These are phyloP conservation scores for Drosophila saltans DNA, from an alignment of 1,140 invertebrate genomes.

Conservation along the genomic window DNA sequence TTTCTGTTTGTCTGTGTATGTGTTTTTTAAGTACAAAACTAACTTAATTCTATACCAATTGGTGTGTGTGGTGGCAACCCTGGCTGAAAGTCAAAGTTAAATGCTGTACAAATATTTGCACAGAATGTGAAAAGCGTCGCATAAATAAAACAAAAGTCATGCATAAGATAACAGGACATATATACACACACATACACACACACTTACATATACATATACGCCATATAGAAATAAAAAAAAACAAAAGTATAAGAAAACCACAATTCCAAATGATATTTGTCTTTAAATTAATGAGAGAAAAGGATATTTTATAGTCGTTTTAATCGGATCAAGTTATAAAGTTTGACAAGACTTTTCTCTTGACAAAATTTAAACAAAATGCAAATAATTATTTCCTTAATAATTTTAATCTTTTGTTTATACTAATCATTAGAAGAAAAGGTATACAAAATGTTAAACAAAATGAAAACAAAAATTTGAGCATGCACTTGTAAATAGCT, in stretches of 20 bases:
- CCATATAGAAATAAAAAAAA: neutral
- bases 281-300: neutral
- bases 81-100: constrained; percentile 52
- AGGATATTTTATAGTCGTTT: neutral
- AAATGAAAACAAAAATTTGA: too few species aligned
- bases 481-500: too few species aligned
- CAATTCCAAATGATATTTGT: neutral
- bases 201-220: neutral
- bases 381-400: too few species aligned
- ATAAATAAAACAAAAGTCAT: constrained; percentile 69
- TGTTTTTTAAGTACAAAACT: constrained; percentile 2
- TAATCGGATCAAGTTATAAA: neutral
- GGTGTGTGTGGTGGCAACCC: neutral
- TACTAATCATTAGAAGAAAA: too few species aligned
- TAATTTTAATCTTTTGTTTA: too few species aligned
- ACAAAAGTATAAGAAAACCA: neutral
- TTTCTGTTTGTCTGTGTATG: neutral
- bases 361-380: too few species aligned
- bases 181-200: constrained; percentile 9
- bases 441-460: too few species aligned
- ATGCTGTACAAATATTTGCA: constrained; percentile 72
- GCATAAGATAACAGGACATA: constrained; percentile 50
- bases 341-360: too few species aligned
- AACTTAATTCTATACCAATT: constrained; percentile 1
- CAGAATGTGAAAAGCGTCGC: constrained; percentile 42